Base-by-base conservation (phyloP, 1,140 invertebrate species). In the Drosophila santomea region DNA sequence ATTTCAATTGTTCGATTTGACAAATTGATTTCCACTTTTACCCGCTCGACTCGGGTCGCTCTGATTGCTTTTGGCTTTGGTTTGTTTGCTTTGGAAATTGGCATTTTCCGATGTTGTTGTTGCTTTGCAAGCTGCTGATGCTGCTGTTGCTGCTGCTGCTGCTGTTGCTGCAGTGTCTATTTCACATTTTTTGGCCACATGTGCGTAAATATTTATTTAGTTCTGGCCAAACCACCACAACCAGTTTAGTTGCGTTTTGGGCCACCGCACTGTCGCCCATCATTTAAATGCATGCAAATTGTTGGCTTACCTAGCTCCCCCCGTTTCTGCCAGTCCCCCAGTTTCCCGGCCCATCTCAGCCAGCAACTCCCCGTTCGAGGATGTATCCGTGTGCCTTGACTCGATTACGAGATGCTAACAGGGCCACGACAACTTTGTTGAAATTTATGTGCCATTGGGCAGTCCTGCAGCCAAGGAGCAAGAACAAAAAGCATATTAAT, bases 1-100 rank as follows among this genome's bases (percentile, higher is more conserved):
- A 78, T 78, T 88, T 88, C 82, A 79, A 88, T 88, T 86, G 83
- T 86, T 88, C 83, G 83, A 88, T 83, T 86, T 86, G 83, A 86
- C 84, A 86, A 86, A 86, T 86, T 86, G 83, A 86, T 86, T 86
- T 86, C 68, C 79, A 86, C 83, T 86, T 88, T 77, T 75, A 79
- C 64, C 52, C 67, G 64, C 67, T 71, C 67, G 67, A 50, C 43
- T 71, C 79, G 66, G 62, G 47, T 79, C 71, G 79, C 75, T 62
- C 69, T 86, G 82, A 86, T 86, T 86, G 83, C 79, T 86, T 84
- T 82, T 66, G 71, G 68, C 72, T 88, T 72, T 72, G 67, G 57
- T 58, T 79, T 86, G 83, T 86, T 86, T 86, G 83, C 83, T 82
- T 63, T 83, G 66, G 72, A 78, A 86, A 86, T 86, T 86, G 83